A percentile compares a stretch with the other conserved stretches of the same genome.
phyloP scores from a whole-genome alignment of 2,888 invertebrate genomes.

The Caenorhabditis sp. region DNA sequence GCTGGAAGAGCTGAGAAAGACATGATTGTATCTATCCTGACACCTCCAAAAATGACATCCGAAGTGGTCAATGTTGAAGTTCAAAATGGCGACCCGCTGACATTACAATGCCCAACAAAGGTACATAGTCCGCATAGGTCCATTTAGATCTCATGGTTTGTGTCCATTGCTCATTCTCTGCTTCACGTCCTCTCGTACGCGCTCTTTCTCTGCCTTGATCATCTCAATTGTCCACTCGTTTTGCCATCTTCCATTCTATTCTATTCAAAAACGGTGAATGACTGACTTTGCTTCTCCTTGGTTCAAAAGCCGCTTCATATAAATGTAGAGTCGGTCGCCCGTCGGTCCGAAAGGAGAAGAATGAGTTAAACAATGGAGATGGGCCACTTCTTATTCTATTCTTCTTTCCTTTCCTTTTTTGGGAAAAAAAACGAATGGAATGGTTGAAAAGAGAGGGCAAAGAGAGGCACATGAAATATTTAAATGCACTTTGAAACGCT shows the following conservation, averaged over 20 bases:
- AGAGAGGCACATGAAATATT: conserved; percentile 60
- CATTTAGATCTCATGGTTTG: neutral
- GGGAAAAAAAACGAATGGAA: too few relatives aligned
- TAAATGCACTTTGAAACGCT: conserved; percentile 65
- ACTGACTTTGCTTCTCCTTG: too few relatives aligned
- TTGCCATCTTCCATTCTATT: conserved; percentile 11
- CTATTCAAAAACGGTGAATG: conserved; percentile 5
- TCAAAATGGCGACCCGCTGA: conserved; percentile 85
- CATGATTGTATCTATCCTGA: conserved; percentile 86
- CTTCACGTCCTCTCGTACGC: neutral
- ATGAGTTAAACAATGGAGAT: conserved; percentile 62
- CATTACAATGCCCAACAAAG: conserved; percentile 83
- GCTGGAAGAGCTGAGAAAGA: conserved; percentile 85
- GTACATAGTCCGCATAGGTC: conserved; percentile 18
- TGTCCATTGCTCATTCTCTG: conserved; percentile 1
- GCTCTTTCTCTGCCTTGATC: neutral
- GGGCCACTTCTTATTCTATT: conserved; percentile 34
- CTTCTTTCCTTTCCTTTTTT: conserved; percentile 16
- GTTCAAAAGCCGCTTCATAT: conserved; percentile 49
- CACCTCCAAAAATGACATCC: conserved; percentile 73
- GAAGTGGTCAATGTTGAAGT: conserved; percentile 75
- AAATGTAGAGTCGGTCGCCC: too few relatives aligned
- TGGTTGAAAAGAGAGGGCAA: conserved; percentile 16
- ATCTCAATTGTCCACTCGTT: conserved; percentile 22
- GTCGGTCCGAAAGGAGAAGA: conserved; percentile 19